phyloP scores from a whole-genome alignment of 2,797 vertebrate species.

The Squalus acanthias region DNA sequence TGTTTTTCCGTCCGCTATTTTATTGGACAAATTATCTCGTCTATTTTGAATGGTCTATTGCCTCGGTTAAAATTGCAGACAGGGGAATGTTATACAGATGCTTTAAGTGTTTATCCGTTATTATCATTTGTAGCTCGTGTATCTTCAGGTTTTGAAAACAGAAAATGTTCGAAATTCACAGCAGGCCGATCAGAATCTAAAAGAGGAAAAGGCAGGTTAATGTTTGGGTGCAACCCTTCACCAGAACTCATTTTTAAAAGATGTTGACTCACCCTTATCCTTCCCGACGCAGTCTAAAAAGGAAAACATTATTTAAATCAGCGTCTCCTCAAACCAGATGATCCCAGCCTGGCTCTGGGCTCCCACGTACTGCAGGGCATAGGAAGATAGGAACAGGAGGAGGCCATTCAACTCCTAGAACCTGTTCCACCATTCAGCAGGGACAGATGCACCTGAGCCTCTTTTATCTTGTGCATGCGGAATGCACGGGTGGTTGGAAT shows the following conservation, averaged over 20 bases:
- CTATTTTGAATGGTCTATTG: conserved; percentile 8
- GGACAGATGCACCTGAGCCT: background rate
- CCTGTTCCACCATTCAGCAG: background rate
- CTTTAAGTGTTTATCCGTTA: background rate
- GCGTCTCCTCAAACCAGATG: background rate
- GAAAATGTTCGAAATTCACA: background rate
- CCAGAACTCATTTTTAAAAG: background rate
- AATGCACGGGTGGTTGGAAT: background rate
- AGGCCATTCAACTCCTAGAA: background rate
- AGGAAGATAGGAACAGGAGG: background rate
- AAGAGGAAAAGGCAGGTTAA: background rate
- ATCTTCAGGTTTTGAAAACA: background rate
- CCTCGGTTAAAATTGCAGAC: background rate
- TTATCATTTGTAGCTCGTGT: conserved; percentile 2
- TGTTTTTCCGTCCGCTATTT: background rate
- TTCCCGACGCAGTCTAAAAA: background rate
- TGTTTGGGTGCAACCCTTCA: background rate
- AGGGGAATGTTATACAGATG: background rate
- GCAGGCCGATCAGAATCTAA: background rate
- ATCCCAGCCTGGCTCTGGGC: background rate
- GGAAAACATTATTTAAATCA: background rate
- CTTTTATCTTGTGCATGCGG: background rate
- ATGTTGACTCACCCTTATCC: background rate
- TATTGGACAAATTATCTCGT: conserved; percentile 8
- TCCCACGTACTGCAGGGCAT: background rate